Conservation (phyloP, 2,888 invertebrate genomes). For the Cactoblastis cactorum region DNA sequence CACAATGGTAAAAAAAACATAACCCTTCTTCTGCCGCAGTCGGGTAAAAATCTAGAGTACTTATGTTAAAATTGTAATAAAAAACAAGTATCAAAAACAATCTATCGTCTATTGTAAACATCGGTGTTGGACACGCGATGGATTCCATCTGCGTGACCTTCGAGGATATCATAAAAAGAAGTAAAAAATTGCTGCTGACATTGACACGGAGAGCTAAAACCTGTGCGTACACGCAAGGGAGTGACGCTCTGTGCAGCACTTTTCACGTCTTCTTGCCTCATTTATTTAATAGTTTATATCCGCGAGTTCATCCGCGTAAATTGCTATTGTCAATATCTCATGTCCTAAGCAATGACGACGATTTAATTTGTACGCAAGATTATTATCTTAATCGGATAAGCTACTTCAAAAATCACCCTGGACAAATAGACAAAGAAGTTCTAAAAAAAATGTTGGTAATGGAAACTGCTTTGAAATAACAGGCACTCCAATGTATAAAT, state of each 20-base stretch:
- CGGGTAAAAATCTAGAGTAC: neutral
- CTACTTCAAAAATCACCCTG: no score
- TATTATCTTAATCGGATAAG: no score
- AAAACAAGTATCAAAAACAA: constrained; percentile 13
- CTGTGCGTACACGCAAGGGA: constrained; percentile 70
- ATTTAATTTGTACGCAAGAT: no score
- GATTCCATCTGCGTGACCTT: constrained; percentile 62
- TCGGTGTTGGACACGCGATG: constrained; percentile 58
- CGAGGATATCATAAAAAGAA: constrained; percentile 63
- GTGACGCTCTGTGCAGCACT: constrained; percentile 34
- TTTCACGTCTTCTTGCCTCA: neutral
- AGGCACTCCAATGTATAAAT: no score
- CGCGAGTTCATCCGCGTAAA: no score
- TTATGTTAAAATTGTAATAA: constrained; percentile 11
- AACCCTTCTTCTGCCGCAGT: no score
- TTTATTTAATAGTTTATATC: neutral
- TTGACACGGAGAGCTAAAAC: constrained; percentile 62
- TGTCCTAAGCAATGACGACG: no score
- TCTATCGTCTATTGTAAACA: constrained; percentile 47
- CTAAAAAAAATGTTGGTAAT: no score
- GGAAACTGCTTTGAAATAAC: no score
- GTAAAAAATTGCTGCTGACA: constrained; percentile 57
- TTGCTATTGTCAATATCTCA: no score
- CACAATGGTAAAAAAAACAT: neutral
- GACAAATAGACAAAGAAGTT: no score